These are phyloP conservation scores for Drosophila erecta DNA, from an alignment of 1,140 invertebrate genomes.

Conservation along the genomic window DNA sequence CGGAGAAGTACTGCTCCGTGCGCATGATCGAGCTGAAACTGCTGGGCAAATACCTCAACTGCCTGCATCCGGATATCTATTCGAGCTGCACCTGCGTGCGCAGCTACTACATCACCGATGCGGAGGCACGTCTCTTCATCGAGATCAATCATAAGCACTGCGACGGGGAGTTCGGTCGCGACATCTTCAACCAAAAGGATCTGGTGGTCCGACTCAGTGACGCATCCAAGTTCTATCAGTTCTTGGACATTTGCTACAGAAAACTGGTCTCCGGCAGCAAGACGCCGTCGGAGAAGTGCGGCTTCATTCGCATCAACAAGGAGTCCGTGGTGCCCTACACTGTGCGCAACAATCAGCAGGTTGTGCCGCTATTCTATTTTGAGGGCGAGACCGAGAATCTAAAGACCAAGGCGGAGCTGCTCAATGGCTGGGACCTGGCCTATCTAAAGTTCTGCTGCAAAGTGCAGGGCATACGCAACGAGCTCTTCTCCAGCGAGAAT, in stretches of 20 bases:
- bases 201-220: constrained; percentile 94
- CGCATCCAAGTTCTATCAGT: constrained; percentile 95
- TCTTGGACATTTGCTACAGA: constrained; percentile 94
- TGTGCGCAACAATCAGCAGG: constrained; percentile 92
- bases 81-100: constrained; percentile 94
- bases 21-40: constrained; percentile 95
- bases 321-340: constrained; percentile 97
- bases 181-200: constrained; percentile 95
- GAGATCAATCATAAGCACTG: constrained; percentile 97
- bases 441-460: constrained; percentile 98
- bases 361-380: constrained; percentile 97
- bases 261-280: constrained; percentile 89
- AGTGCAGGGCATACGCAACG: constrained; percentile 95
- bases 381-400: constrained; percentile 96
- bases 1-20: constrained; percentile 95
- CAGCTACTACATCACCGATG: constrained; percentile 96
- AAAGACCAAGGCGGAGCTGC: constrained; percentile 92
- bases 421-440: constrained; percentile 95
- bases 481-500: constrained; percentile 94
- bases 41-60: constrained; percentile 93
- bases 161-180: constrained; percentile 94
- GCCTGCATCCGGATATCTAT: constrained; percentile 93
- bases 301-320: constrained; percentile 97
- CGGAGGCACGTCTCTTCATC: constrained; percentile 94
- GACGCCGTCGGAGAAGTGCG: constrained; percentile 92